Evolutionary conservation across 2,888 invertebrate species (phyloP).

Genomic region (Morinoia aosen): DNA sequence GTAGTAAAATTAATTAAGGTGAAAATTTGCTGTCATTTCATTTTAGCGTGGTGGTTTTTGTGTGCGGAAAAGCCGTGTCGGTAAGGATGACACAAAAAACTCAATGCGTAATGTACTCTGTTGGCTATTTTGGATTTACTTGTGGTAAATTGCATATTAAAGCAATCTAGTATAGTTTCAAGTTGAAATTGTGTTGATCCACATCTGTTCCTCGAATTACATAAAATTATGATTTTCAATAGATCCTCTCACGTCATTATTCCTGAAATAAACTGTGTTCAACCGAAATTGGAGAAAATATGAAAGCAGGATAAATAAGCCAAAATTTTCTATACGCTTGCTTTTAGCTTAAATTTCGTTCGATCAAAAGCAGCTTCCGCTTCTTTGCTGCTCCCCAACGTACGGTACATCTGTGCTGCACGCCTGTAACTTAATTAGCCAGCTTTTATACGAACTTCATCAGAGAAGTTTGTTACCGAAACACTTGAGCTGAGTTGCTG

Average conservation of each 20-base stretch:
- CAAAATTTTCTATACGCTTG: background rate
- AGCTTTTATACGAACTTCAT: background rate
- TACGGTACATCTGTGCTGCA: background rate
- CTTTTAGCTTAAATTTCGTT: background rate
- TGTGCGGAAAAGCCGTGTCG: too few species aligned
- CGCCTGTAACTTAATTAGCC: background rate
- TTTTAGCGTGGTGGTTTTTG: too few species aligned
- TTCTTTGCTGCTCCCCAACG: background rate
- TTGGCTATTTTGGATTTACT: too few species aligned
- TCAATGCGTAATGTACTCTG: too few species aligned
- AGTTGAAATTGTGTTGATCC: too few species aligned
- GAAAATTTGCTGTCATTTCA: background rate
- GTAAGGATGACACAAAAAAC: too few species aligned
- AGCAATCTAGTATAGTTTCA: too few species aligned
- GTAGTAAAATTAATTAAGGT: background rate
- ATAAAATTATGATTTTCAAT: too few species aligned
- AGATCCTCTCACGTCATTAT: too few species aligned
- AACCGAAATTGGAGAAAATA: background rate
- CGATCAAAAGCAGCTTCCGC: background rate
- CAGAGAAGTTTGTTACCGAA: background rate
- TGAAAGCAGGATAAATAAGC: background rate
- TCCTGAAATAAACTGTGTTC: too few species aligned
- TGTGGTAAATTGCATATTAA: too few species aligned
- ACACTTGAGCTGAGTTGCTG: background rate
- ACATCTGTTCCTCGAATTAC: too few species aligned